phyloP scores from a whole-genome alignment of 2,113 vertebrate genomes.

The Hypomesus transpacificus region DNA sequence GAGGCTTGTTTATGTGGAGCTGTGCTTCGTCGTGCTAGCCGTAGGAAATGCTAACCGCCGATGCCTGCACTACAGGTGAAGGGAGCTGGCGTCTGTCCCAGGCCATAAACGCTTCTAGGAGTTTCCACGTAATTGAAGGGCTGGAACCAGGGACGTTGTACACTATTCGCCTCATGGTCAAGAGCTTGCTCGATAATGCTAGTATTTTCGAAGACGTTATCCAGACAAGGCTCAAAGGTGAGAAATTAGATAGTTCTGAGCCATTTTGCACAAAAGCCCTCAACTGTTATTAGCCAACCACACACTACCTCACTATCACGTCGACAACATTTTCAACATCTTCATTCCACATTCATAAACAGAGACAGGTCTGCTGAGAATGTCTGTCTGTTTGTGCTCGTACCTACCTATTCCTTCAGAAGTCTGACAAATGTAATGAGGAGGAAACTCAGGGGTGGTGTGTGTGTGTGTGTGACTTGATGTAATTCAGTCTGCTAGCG shows the following conservation, averaged over 20 bases:
- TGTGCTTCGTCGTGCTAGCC: no score
- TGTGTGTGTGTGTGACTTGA: no score
- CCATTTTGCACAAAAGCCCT: slow-evolving; percentile 14
- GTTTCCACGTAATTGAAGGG: slow-evolving; percentile 81
- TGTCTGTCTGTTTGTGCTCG: slow-evolving; percentile 9
- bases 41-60: slow-evolving; percentile 65
- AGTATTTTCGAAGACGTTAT: slow-evolving; percentile 96
- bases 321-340: not conserved
- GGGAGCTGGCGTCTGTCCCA: slow-evolving; percentile 81
- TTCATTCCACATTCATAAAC: not conserved
- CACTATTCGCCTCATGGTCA: slow-evolving; percentile 85
- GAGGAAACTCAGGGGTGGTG: not conserved
- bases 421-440: slow-evolving; percentile 6
- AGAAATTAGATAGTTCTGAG: slow-evolving; percentile 55
- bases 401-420: slow-evolving; percentile 20
- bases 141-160: slow-evolving; percentile 83
- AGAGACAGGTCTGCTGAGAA: not conserved
- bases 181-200: slow-evolving; percentile 86
- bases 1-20: no score
- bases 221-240: slow-evolving; percentile 89
- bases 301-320: no score
- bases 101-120: slow-evolving; percentile 83
- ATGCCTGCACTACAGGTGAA: slow-evolving; percentile 80
- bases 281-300: not conserved
- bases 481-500: no score